Conservation (phyloP, 1,140 invertebrate genomes). For the Bilobella aurantiaca region DNA sequence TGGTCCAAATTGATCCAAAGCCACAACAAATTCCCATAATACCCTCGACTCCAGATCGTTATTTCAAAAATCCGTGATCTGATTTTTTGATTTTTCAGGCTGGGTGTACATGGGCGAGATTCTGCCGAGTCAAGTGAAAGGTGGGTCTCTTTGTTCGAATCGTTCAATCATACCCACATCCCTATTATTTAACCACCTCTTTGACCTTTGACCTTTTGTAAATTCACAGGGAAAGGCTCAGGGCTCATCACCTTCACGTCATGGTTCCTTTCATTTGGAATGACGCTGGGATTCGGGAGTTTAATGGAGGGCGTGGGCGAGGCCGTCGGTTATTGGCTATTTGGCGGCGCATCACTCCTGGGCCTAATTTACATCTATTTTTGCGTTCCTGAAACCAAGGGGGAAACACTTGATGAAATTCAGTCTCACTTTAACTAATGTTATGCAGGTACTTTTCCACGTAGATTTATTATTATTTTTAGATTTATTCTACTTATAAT, state of each 20-base stretch:
- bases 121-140: conserved; percentile 6
- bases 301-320: conserved; percentile 40
- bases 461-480: neutral
- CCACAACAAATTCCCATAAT: too few relatives aligned
- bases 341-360: neutral
- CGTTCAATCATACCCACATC: too few relatives aligned
- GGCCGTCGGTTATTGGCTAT: conserved; percentile 4
- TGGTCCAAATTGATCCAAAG: too few relatives aligned
- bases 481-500: neutral
- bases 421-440: conserved; percentile 1
- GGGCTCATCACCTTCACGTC: conserved; percentile 19
- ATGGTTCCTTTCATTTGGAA: conserved; percentile 40
- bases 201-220: neutral
- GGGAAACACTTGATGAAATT: conserved; percentile 18
- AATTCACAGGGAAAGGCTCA: conserved; percentile 16
- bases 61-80: neutral
- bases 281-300: conserved; percentile 43
- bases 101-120: conserved; percentile 52
- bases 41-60: neutral
- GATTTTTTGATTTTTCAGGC: conserved; percentile 3
- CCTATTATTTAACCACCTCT: too few relatives aligned
- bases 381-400: conserved; percentile 15
- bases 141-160: too few relatives aligned
- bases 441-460: neutral
- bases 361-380: conserved; percentile 2